Percentiles rank a stretch among this genome's conserved stretches.
These are phyloP conservation scores for Dendronephthya gigantea DNA, from an alignment of 64 coral and sea anemone genomes.

Conservation along the genomic window DNA sequence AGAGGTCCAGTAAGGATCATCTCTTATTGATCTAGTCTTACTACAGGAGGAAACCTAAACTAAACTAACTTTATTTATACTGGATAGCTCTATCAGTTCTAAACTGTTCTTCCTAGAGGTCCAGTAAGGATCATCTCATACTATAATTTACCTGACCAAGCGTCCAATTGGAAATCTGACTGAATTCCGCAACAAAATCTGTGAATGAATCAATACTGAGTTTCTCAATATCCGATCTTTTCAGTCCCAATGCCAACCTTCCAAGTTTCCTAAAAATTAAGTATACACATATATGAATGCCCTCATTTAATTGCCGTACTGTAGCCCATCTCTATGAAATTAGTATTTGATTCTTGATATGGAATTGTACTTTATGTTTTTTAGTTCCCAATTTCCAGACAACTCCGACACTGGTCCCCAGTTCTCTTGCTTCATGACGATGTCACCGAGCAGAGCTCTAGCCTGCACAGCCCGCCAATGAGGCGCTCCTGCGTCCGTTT, in stretches of 20 bases:
- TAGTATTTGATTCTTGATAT: too few species aligned
- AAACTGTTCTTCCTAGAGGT: too few species aligned
- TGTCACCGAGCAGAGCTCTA: background rate
- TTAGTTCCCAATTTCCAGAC: background rate
- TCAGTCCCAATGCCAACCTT: background rate
- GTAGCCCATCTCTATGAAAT: too few species aligned
- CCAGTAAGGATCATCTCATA: too few species aligned
- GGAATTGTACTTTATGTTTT: background rate
- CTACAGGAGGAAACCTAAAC: too few species aligned
- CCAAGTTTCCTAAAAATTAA: background rate
- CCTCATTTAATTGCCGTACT: too few species aligned
- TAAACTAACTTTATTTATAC: too few species aligned
- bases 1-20: too few species aligned
- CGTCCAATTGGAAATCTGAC: background rate
- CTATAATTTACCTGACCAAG: background rate
- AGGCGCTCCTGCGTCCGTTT: background rate
- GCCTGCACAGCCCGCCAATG: background rate
- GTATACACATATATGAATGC: too few species aligned
- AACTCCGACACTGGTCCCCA: constrained; percentile 15
- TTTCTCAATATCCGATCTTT: background rate
- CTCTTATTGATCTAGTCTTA: too few species aligned
- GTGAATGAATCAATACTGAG: background rate
- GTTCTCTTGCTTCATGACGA: background rate
- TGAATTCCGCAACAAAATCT: background rate
- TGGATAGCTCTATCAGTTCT: too few species aligned